A percentile compares a stretch with the other conserved stretches of the same genome.
These are phyloP conservation scores for Dendrocincla fuliginosa DNA, from an alignment of 2,797 vertebrate species.

Conservation along the genomic window DNA sequence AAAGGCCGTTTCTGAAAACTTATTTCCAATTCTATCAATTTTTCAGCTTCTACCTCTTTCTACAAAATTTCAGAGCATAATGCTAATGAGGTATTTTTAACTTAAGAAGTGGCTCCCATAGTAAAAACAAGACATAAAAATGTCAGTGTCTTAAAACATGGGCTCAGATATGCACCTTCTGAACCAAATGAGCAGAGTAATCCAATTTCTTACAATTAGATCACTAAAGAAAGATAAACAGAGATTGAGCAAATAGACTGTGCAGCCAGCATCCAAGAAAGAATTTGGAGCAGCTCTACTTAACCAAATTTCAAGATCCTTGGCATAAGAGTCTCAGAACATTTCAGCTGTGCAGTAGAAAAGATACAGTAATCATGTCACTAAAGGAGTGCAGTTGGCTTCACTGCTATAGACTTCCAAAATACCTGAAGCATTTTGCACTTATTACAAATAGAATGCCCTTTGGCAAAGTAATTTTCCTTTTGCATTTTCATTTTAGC, in stretches of 20 bases:
- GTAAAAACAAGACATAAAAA: neutral
- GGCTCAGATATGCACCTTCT: neutral
- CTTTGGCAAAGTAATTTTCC: neutral
- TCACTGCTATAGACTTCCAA: neutral
- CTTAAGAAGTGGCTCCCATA: neutral
- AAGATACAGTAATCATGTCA: neutral
- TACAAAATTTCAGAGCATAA: neutral
- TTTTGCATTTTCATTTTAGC: neutral
- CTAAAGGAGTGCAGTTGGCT: neutral
- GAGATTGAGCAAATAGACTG: neutral
- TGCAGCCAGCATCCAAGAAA: neutral
- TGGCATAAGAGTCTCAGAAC: neutral
- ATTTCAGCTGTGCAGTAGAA: neutral
- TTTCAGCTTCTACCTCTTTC: neutral
- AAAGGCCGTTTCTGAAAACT: neutral
- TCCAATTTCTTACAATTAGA: constrained; percentile 29
- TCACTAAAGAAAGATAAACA: constrained; percentile 22
- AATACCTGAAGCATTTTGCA: neutral
- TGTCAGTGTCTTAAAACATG: neutral
- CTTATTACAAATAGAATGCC: neutral
- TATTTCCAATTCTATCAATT: neutral
- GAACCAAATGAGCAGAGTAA: constrained; percentile 3
- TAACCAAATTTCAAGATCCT: neutral
- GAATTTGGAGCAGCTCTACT: neutral
- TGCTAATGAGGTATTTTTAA: constrained; percentile 39